Evolutionary conservation across 92 coral and sea anemone genomes (phyloP).

Genomic region (Porites rus): DNA sequence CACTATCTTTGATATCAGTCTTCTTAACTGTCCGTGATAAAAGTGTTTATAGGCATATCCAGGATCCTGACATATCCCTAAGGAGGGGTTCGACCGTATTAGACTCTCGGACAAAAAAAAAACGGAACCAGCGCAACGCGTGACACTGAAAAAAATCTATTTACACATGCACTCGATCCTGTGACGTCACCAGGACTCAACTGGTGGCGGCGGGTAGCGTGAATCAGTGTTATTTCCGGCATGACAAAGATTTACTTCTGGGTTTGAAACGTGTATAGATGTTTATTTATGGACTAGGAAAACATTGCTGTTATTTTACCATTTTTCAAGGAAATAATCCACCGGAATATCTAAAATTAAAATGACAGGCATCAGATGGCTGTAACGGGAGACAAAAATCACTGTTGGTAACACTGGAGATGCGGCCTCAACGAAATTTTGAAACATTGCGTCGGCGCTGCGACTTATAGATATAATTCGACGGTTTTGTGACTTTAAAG

Average conservation of each 20-base stretch:
- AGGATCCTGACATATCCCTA: too few relatives aligned
- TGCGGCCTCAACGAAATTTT: background rate
- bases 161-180: background rate
- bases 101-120: background rate
- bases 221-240: constrained; percentile 34
- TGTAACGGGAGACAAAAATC: background rate
- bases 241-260: constrained; percentile 19
- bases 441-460: background rate
- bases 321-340: background rate
- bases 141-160: background rate
- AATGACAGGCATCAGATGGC: background rate
- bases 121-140: background rate
- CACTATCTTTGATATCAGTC: too few relatives aligned
- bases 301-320: background rate
- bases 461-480: background rate
- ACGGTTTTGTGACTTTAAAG: background rate
- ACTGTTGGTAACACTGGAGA: background rate
- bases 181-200: constrained; percentile 24
- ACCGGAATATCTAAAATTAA: background rate
- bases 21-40: too few relatives aligned
- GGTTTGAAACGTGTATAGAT: constrained; percentile 31
- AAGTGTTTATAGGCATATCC: too few relatives aligned
- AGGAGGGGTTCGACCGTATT: too few relatives aligned
- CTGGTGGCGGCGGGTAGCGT: constrained; percentile 39
- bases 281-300: background rate